phyloP scores from a whole-genome alignment of 2,888 invertebrate genomes.

The Conomelus anceps region DNA sequence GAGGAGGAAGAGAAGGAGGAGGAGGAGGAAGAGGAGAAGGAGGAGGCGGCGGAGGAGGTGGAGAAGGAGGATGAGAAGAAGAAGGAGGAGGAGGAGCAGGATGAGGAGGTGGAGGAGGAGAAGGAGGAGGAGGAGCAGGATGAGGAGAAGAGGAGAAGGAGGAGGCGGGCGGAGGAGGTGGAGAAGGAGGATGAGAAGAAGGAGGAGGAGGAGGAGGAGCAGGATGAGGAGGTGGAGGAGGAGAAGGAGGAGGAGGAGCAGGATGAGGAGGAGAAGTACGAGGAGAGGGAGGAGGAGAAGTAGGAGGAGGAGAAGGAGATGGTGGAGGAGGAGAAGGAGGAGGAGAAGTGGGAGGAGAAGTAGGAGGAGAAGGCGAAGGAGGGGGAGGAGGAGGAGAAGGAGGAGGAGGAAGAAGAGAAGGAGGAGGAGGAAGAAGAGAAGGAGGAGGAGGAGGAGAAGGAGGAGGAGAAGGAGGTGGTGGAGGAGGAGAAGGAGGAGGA shows the following conservation, averaged over 20 bases:
- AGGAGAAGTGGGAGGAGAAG: conserved; percentile 18
- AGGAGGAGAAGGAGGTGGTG: too few relatives aligned
- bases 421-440: conserved; percentile 20
- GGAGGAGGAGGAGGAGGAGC: too few relatives aligned
- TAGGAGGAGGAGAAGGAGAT: conserved; percentile 23
- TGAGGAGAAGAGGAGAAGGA: conserved; percentile 21
- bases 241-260: conserved; percentile 21
- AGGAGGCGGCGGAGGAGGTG: conserved; percentile 14
- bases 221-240: conserved; percentile 21
- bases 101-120: conserved; percentile 19
- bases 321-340: conserved; percentile 20
- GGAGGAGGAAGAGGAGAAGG: conserved; percentile 11
- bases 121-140: not conserved
- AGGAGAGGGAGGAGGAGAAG: too few relatives aligned
- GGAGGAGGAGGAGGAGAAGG: conserved; percentile 25
- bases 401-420: conserved; percentile 20
- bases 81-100: conserved; percentile 17
- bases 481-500: conserved; percentile 22
- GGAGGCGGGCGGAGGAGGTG: conserved; percentile 21
- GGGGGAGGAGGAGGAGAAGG: too few relatives aligned
- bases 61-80: conserved; percentile 10
- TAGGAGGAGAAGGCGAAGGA: too few relatives aligned
- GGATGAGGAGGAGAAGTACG: conserved; percentile 20
- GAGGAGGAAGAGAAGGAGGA: conserved; percentile 21
- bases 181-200: conserved; percentile 22